phyloP scores from a whole-genome alignment of 2,888 invertebrate genomes.

The Tenodera sinensis region DNA sequence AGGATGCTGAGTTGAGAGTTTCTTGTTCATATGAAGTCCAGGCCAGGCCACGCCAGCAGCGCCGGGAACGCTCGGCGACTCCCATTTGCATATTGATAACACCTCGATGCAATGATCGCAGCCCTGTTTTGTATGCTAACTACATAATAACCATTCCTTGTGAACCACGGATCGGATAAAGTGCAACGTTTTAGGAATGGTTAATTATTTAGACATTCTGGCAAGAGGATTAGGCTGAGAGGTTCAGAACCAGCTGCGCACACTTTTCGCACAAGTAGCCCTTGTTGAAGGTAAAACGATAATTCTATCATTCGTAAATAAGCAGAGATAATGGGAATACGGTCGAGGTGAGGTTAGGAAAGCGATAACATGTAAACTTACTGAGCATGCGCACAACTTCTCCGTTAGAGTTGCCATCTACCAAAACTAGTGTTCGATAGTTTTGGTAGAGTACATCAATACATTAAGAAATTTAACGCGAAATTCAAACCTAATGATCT shows the following conservation, averaged over 20 bases:
- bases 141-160: not conserved
- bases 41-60: not conserved
- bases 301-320: not conserved
- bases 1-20: not conserved
- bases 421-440: too few relatives aligned
- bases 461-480: too few relatives aligned
- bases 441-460: too few relatives aligned
- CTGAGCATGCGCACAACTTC: not conserved
- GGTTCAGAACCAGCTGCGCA: not conserved
- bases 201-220: not conserved
- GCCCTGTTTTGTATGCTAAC: constrained; percentile 9
- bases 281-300: not conserved
- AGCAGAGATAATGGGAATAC: not conserved
- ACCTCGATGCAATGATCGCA: not conserved
- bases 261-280: not conserved
- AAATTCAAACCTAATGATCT: too few relatives aligned
- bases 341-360: not conserved
- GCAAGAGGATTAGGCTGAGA: not conserved
- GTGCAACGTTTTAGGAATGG: not conserved
- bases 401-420: too few relatives aligned
- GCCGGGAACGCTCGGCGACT: too few relatives aligned
- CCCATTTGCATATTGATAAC: constrained; percentile 17
- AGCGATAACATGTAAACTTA: not conserved
- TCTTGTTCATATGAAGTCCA: not conserved
- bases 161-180: not conserved